These are phyloP conservation scores for Nudaria mundana DNA, from an alignment of 2,888 invertebrate genomes.

Conservation along the genomic window DNA sequence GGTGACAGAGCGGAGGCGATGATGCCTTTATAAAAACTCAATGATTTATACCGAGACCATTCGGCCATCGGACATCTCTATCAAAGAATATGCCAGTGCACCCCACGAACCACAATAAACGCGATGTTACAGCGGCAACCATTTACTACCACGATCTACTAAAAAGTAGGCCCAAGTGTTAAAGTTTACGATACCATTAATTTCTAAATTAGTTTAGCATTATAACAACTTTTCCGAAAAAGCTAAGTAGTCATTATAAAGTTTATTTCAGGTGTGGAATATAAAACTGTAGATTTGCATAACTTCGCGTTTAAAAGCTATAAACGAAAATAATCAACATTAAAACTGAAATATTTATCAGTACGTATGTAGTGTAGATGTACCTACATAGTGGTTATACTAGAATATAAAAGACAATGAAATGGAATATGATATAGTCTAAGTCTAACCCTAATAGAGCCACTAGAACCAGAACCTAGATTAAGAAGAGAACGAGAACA, in stretches of 20 bases:
- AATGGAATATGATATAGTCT: too few species aligned
- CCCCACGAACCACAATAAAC: constrained; percentile 33
- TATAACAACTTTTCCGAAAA: constrained; percentile 4
- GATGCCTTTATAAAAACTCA: constrained; percentile 75
- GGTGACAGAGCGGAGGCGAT: constrained; percentile 70
- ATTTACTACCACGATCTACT: constrained; percentile 21
- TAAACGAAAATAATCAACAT: neutral
- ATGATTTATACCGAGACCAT: constrained; percentile 67
- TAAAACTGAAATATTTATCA: too few species aligned
- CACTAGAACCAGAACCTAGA: too few species aligned
- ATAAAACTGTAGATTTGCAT: neutral
- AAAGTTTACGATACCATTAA: constrained; percentile 29
- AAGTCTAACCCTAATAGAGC: too few species aligned
- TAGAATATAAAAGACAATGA: too few species aligned
- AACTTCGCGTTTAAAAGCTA: neutral
- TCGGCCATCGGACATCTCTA: constrained; percentile 39
- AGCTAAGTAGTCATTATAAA: constrained; percentile 1
- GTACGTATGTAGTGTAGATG: too few species aligned
- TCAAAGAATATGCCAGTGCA: constrained; percentile 27
- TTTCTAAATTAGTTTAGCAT: constrained; percentile 13
- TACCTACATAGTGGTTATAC: too few species aligned
- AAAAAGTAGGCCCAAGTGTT: constrained; percentile 27
- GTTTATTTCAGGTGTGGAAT: constrained; percentile 1
- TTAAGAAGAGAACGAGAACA: too few species aligned
- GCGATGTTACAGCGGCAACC: constrained; percentile 23